Percentiles rank a stretch among this genome's conserved stretches.
phyloP scores from a whole-genome alignment of 1,140 invertebrate species.

The Bombus consobrinus region DNA sequence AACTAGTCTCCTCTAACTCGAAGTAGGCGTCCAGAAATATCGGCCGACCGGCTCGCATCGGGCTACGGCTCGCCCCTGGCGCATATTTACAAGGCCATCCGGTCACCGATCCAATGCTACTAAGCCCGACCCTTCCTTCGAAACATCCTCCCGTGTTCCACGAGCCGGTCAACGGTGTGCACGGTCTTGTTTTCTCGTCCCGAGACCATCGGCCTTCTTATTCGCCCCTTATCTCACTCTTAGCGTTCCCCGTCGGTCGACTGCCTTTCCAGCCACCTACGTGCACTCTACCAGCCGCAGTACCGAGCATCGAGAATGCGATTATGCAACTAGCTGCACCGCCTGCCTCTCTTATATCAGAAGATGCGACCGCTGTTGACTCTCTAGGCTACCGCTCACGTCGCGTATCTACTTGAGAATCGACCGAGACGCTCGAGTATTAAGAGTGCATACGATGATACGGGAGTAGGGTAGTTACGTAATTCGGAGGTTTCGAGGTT shows the following conservation, averaged over 20 bases:
- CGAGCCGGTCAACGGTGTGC: not conserved
- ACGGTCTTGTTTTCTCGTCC: not conserved
- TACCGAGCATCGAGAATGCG: constrained; percentile 59
- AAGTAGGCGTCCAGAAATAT: constrained; percentile 43
- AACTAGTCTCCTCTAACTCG: not conserved
- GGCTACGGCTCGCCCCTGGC: constrained; percentile 40
- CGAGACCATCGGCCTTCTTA: constrained; percentile 24
- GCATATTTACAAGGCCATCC: constrained; percentile 63
- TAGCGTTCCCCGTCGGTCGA: constrained; percentile 12
- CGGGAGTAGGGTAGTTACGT: no score
- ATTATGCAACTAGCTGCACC: constrained; percentile 60
- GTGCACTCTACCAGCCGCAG: constrained; percentile 21
- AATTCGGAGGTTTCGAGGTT: no score
- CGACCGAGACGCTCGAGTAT: no score
- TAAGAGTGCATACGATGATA: no score
- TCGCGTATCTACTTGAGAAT: no score
- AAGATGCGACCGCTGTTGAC: constrained; percentile 16
- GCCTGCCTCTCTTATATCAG: constrained; percentile 47
- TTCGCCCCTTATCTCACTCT: constrained; percentile 36
- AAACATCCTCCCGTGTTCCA: constrained; percentile 19
- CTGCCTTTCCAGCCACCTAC: constrained; percentile 51
- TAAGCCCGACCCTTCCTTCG: constrained; percentile 16
- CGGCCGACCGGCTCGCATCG: constrained; percentile 7
- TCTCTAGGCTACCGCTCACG: not conserved
- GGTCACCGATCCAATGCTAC: constrained; percentile 63